These are phyloP conservation scores for Capreolus pygargus DNA, from an alignment of 2,113 vertebrate genomes.

Conservation along the genomic window DNA sequence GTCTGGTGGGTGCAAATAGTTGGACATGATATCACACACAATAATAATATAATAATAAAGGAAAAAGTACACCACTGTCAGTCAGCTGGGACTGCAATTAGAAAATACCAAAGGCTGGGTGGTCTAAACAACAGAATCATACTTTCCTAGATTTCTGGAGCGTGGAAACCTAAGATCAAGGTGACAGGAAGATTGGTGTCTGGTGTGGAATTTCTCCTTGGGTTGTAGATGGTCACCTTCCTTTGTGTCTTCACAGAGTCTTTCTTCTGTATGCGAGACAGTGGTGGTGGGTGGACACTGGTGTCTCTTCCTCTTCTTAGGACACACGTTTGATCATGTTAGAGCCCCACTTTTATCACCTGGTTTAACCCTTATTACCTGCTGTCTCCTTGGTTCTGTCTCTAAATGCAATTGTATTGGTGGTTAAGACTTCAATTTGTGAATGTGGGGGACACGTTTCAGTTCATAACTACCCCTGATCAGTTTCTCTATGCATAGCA, in stretches of 20 bases:
- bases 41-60: neutral
- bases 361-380: neutral
- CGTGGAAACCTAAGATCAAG: neutral
- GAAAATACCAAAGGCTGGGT: neutral
- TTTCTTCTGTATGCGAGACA: neutral
- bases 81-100: neutral
- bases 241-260: neutral
- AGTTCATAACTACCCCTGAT: neutral
- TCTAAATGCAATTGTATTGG: neutral
- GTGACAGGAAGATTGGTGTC: too few relatives aligned
- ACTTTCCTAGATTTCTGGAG: neutral
- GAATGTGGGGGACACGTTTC: neutral
- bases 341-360: neutral
- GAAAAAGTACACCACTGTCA: neutral
- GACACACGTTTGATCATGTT: neutral
- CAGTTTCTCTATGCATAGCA: neutral
- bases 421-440: neutral
- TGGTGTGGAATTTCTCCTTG: neutral
- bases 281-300: too few relatives aligned
- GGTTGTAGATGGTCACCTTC: neutral
- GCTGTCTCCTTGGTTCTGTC: neutral
- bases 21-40: neutral
- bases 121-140: neutral
- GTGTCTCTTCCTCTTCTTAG: neutral
- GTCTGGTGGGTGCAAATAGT: rapidly evolving